phyloP scores from a whole-genome alignment of 2,888 invertebrate genomes.

The Liodrosophila aerea region DNA sequence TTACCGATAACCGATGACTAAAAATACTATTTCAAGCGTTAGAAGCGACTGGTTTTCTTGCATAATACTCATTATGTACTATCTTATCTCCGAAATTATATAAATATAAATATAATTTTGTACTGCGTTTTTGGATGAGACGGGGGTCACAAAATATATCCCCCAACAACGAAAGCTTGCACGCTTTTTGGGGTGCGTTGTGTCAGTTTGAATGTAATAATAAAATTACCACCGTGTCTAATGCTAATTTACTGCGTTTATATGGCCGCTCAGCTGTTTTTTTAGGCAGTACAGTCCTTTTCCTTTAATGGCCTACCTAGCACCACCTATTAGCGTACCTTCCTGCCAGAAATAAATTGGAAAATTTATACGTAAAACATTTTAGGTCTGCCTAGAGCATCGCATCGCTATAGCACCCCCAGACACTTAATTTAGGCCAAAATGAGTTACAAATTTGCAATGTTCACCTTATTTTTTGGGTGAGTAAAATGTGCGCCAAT shows the following conservation, averaged over 20 bases:
- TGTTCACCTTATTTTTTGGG: constrained; percentile 25
- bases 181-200: constrained; percentile 18
- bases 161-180: no score
- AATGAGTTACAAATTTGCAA: constrained; percentile 68
- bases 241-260: constrained; percentile 72
- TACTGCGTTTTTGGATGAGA: no score
- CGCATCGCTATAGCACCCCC: constrained; percentile 27
- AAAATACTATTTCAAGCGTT: no score
- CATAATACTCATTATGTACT: no score
- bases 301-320: constrained; percentile 34
- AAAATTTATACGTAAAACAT: constrained; percentile 63
- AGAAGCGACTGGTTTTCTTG: no score
- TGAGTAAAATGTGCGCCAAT: constrained; percentile 53
- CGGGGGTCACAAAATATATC: no score
- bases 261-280: constrained; percentile 40
- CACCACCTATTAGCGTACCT: constrained; percentile 28
- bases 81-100: no score
- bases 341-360: constrained; percentile 54
- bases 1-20: no score
- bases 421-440: constrained; percentile 55
- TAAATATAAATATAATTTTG: no score
- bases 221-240: constrained; percentile 66
- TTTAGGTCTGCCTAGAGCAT: constrained; percentile 51
- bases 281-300: constrained; percentile 33
- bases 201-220: constrained; percentile 39